phyloP scores from a whole-genome alignment of 2,888 invertebrate genomes.

The Smittia aterrima region DNA sequence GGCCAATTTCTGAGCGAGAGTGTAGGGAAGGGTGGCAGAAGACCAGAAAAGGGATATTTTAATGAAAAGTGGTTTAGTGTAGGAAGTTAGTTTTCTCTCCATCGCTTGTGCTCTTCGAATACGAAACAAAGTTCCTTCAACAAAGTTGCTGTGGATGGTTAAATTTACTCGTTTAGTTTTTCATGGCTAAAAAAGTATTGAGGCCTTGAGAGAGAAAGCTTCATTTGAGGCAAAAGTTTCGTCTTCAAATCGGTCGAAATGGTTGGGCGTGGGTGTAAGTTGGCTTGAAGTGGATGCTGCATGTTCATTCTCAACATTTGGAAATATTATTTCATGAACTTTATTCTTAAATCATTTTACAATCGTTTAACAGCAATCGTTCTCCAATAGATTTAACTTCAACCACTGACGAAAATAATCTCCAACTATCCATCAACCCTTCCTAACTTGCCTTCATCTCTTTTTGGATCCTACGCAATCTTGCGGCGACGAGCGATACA shows the following conservation, averaged over 20 bases:
- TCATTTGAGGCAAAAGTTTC: constrained; percentile 2
- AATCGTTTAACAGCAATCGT: background rate
- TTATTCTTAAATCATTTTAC: too few species aligned
- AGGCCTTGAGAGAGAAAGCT: background rate
- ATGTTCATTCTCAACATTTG: background rate
- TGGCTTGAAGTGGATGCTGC: background rate
- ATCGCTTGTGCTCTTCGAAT: background rate
- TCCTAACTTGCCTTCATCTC: background rate
- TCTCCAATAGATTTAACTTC: constrained; percentile 5
- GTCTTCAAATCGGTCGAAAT: background rate
- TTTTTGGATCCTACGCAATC: background rate
- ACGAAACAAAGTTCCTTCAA: too few species aligned
- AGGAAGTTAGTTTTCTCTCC: constrained; percentile 37
- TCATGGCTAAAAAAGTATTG: background rate
- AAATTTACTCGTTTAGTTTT: constrained; percentile 27
- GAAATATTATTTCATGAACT: background rate
- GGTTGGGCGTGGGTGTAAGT: background rate
- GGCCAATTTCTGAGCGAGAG: background rate
- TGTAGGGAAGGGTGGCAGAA: background rate
- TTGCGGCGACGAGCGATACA: constrained; percentile 36
- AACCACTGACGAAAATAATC: constrained; percentile 26
- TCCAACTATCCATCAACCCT: constrained; percentile 37
- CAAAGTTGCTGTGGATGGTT: constrained; percentile 12
- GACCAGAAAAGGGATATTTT: constrained; percentile 40
- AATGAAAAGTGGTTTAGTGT: constrained; percentile 41